phyloP scores from a whole-genome alignment of 2,888 invertebrate species.

The Protophormia terraenovae region DNA sequence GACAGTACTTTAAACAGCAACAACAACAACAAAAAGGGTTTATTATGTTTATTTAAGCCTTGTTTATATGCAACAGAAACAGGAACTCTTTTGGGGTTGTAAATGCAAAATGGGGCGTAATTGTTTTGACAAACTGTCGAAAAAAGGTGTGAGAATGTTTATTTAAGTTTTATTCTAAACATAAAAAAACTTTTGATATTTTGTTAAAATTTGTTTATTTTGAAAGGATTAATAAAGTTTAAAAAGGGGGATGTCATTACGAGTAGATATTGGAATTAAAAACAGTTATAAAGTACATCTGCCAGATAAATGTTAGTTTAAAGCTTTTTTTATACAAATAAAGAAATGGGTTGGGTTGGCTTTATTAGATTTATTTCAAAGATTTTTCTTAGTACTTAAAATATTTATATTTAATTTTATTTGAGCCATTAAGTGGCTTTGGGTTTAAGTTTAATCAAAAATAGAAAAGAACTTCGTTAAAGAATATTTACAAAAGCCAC shows the following conservation, averaged over 20 bases:
- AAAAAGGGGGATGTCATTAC: conserved; percentile 17
- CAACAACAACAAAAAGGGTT: conserved; percentile 22
- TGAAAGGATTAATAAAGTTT: conserved; percentile 45
- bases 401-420: not conserved
- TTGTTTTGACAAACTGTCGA: conserved; percentile 33
- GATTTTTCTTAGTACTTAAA: not conserved
- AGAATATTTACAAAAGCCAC: not conserved
- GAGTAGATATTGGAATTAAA: conserved; percentile 3
- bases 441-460: not conserved
- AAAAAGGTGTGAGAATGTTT: conserved; percentile 48
- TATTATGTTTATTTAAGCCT: conserved; percentile 56
- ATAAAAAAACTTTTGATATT: conserved; percentile 16
- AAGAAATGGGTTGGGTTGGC: not conserved
- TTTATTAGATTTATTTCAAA: not conserved
- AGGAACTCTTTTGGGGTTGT: conserved; percentile 35
- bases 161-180: not conserved
- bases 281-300: not conserved
- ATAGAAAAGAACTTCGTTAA: not conserved
- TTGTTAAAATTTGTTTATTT: conserved; percentile 48
- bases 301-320: not conserved
- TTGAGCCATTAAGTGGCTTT: not conserved
- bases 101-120: conserved; percentile 18
- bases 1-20: not conserved
- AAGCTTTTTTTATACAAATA: too few relatives aligned
- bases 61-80: conserved; percentile 25